Conservation (phyloP, 1,140 invertebrate species). For the Lepidurus packardi region DNA sequence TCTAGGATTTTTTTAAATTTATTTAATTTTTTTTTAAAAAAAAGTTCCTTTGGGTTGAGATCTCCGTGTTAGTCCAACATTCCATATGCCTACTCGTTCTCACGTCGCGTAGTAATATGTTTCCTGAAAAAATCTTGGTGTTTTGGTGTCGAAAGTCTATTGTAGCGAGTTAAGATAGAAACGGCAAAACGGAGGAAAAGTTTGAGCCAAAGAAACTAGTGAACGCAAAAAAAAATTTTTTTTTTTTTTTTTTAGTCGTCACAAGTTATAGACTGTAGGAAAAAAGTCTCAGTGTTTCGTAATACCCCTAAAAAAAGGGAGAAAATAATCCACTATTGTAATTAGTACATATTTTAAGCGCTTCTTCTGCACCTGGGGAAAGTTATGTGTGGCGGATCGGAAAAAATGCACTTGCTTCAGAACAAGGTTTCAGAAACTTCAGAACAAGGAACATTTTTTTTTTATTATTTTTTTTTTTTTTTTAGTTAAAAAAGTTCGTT, state of each 20-base stretch:
- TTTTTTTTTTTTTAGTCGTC: slow-evolving; percentile 6
- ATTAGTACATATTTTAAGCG: neutral
- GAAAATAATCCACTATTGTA: neutral
- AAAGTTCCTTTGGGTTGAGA: neutral
- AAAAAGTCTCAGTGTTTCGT: neutral
- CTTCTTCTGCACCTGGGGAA: neutral
- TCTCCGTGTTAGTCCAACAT: slow-evolving; percentile 11
- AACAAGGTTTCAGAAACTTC: neutral
- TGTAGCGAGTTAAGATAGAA: neutral
- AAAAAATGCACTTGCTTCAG: neutral
- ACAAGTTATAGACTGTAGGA: neutral
- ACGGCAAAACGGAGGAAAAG: neutral
- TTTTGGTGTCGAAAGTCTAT: neutral
- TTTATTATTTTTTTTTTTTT: neutral
- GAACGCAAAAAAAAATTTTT: no score
- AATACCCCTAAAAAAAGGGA: neutral
- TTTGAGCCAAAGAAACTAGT: no score
- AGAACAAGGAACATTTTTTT: neutral
- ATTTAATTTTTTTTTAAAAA: neutral
- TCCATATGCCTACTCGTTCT: slow-evolving; percentile 1
- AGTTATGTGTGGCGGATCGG: neutral
- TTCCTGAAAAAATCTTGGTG: neutral
- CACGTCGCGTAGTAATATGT: slow-evolving; percentile 3
- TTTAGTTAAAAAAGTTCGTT: neutral
- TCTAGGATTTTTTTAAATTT: neutral